phyloP scores from a whole-genome alignment of 2,797 vertebrate genomes.

The Crocidura indochinensis region DNA sequence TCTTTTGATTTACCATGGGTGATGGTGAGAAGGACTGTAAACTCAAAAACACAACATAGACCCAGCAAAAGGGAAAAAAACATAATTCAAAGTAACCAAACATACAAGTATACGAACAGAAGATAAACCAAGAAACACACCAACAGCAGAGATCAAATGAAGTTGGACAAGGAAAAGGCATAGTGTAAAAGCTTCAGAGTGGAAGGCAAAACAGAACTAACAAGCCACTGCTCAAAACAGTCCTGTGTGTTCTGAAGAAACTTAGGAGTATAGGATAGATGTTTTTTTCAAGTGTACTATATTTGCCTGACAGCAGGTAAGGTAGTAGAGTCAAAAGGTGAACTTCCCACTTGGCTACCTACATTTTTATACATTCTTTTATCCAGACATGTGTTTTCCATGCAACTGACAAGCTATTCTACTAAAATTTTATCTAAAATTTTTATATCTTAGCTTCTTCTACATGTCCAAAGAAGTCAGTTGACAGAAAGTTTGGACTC shows the following conservation, averaged over 20 bases:
- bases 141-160: slow-evolving; percentile 82
- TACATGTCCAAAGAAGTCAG: background rate
- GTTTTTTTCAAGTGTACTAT: background rate
- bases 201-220: slow-evolving; percentile 75
- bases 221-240: slow-evolving; percentile 91
- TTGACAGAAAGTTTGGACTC: slow-evolving; percentile 33
- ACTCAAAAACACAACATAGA: slow-evolving; percentile 85
- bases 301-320: background rate
- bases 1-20: slow-evolving; percentile 97
- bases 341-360: background rate
- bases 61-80: slow-evolving; percentile 65
- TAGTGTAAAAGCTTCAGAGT: slow-evolving; percentile 74
- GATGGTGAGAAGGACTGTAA: slow-evolving; percentile 90
- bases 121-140: slow-evolving; percentile 68
- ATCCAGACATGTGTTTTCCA: background rate
- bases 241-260: slow-evolving; percentile 76
- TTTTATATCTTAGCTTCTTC: background rate
- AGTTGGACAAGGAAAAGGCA: slow-evolving; percentile 78
- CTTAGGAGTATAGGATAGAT: background rate
- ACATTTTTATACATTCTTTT: background rate
- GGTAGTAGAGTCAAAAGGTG: background rate
- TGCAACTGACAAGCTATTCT: slow-evolving; percentile 18
- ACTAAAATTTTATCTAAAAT: background rate
- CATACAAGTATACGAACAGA: slow-evolving; percentile 71
- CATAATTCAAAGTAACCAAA: slow-evolving; percentile 84